These are phyloP conservation scores for Bombus affinis DNA, from an alignment of 1,140 invertebrate species.

Conservation along the genomic window DNA sequence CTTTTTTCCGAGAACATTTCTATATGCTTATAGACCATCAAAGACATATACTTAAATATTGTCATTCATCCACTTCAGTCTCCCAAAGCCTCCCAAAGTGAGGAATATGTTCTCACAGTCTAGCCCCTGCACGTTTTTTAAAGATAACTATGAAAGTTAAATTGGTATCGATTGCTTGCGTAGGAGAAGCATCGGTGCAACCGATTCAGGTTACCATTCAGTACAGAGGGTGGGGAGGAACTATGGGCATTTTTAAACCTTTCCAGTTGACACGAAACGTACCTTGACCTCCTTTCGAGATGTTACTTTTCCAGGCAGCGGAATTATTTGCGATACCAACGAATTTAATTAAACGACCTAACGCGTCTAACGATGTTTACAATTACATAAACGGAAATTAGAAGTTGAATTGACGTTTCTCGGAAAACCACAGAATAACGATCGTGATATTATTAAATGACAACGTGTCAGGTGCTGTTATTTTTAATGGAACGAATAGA, in stretches of 20 bases:
- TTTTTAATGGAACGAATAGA: constrained; percentile 27
- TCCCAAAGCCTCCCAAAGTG: too few species aligned
- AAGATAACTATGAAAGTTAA: background rate
- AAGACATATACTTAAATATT: background rate
- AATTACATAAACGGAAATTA: background rate
- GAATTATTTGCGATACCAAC: background rate
- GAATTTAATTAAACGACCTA: too few species aligned
- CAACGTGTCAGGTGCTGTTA: constrained; percentile 11
- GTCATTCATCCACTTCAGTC: background rate
- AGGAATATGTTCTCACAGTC: too few species aligned
- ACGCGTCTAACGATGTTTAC: background rate
- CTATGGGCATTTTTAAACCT: background rate
- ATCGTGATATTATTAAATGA: constrained; percentile 36
- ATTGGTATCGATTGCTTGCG: background rate
- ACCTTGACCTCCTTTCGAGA: constrained; percentile 30
- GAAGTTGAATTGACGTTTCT: background rate
- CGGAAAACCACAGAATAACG: background rate
- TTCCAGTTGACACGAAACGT: background rate
- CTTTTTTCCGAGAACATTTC: background rate
- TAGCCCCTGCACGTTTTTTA: background rate
- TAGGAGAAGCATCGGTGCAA: too few species aligned
- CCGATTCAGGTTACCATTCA: background rate
- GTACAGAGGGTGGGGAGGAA: background rate
- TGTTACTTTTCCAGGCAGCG: background rate
- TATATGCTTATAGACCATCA: background rate